phyloP scores from a whole-genome alignment of 2,888 invertebrate species.

The Spatulosminthurus flaviceps region DNA sequence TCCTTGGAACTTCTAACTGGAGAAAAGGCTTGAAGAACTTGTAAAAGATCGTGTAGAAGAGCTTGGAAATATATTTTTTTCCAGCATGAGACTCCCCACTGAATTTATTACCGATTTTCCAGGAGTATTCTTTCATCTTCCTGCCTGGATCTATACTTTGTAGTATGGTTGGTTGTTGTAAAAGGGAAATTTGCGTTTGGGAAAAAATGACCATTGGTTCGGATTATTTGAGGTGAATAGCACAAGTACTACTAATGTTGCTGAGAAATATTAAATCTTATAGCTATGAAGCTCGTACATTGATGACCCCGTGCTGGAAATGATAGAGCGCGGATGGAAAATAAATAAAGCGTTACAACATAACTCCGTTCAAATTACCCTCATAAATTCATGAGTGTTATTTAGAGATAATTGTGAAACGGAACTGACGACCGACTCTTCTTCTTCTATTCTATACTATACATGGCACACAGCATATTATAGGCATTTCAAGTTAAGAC shows the following conservation, averaged over 20 bases:
- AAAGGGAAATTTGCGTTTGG: background rate
- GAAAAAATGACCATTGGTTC: slow-evolving; percentile 1
- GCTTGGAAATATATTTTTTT: no score
- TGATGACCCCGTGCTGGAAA: background rate
- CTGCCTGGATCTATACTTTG: background rate
- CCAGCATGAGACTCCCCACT: slow-evolving; percentile 31
- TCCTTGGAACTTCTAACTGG: no score
- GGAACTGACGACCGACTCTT: slow-evolving; percentile 4
- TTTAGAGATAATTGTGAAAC: slow-evolving; percentile 34
- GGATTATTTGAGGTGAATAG: background rate
- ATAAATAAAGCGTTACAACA: slow-evolving; percentile 36
- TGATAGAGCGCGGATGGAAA: slow-evolving; percentile 11
- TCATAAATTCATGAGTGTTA: slow-evolving; percentile 33
- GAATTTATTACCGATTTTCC: slow-evolving; percentile 37
- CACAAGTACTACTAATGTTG: no score
- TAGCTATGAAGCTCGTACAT: no score
- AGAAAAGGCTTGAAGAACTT: background rate
- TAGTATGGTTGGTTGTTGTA: no score
- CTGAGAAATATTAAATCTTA: no score
- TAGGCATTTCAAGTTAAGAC: background rate
- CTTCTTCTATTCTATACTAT: no score
- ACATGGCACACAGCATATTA: background rate
- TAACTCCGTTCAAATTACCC: slow-evolving; percentile 30
- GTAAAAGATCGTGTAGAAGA: background rate
- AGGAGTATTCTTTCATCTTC: slow-evolving; percentile 14